Evolutionary conservation across 2,797 vertebrate species (phyloP).

Genomic region (Lutjanus campechanus): DNA sequence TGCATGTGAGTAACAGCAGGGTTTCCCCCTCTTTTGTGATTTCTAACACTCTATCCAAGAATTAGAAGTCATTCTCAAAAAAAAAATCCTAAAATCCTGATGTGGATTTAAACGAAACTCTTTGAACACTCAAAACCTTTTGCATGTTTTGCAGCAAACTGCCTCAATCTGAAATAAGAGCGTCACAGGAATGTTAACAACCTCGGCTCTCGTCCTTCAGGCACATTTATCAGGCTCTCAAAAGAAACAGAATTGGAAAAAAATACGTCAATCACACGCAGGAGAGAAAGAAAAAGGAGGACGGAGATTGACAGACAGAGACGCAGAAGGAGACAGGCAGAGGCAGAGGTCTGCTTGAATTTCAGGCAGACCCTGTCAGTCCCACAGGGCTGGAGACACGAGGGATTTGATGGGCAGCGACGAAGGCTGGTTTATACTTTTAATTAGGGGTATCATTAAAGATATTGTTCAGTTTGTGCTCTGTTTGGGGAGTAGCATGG

Average conservation of each 20-base stretch:
- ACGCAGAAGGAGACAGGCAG: slow-evolving; percentile 39
- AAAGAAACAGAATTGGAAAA: slow-evolving; percentile 44
- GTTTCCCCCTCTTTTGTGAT: background rate
- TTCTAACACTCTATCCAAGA: background rate
- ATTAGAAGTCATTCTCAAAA: background rate
- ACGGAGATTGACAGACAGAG: slow-evolving; percentile 55
- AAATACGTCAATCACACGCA: slow-evolving; percentile 63
- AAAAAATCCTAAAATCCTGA: background rate
- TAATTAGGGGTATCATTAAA: slow-evolving; percentile 48
- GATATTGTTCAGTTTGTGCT: slow-evolving; percentile 24
- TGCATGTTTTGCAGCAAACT: slow-evolving; percentile 15
- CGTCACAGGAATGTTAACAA: slow-evolving; percentile 29
- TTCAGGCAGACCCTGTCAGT: slow-evolving; percentile 54
- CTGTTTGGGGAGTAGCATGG: slow-evolving; percentile 4
- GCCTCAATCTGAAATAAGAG: slow-evolving; percentile 4
- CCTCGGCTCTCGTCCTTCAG: slow-evolving; percentile 59
- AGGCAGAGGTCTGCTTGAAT: slow-evolving; percentile 58
- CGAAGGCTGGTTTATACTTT: slow-evolving; percentile 45
- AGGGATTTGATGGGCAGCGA: slow-evolving; percentile 29
- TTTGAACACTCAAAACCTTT: slow-evolving; percentile 4
- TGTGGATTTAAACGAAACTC: slow-evolving; percentile 10
- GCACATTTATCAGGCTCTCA: slow-evolving; percentile 64
- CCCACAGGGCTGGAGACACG: slow-evolving; percentile 2
- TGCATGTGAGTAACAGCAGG: background rate
- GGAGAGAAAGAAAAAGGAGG: slow-evolving; percentile 30